Evolutionary conservation across 2,888 invertebrate genomes (phyloP).

Genomic region (Melangyna quadrimaculata): DNA sequence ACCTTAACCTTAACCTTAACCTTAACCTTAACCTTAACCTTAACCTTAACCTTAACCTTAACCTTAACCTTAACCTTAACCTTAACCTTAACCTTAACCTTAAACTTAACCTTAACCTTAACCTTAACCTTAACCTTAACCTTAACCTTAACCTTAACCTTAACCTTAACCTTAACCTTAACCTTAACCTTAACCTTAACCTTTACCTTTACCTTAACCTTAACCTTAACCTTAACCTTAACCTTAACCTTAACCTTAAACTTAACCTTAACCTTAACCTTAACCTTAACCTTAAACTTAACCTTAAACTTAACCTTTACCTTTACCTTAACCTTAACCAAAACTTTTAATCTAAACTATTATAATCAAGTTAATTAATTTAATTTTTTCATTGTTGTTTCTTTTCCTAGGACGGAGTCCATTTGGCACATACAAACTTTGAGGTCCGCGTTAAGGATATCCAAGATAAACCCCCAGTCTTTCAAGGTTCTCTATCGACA

Average conservation of each 20-base stretch:
- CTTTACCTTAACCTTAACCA: not conserved
- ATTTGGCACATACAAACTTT: conserved; percentile 87
- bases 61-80: not conserved
- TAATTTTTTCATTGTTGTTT: not conserved
- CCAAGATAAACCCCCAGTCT: conserved; percentile 93
- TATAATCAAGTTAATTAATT: not conserved
- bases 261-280: not conserved
- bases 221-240: not conserved
- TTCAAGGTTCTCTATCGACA: conserved; percentile 89
- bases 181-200: not conserved
- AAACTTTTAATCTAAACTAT: not conserved
- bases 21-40: not conserved
- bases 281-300: not conserved
- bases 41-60: not conserved
- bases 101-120: not conserved
- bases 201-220: not conserved
- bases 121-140: not conserved
- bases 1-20: not conserved
- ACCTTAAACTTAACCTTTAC: not conserved
- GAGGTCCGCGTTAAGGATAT: conserved; percentile 91
- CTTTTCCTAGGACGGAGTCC: conserved; percentile 87
- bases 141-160: not conserved
- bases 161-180: not conserved
- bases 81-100: not conserved
- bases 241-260: not conserved